These are phyloP conservation scores for Drosophila punjabiensis DNA, from an alignment of 1,140 invertebrate genomes.

Conservation along the genomic window DNA sequence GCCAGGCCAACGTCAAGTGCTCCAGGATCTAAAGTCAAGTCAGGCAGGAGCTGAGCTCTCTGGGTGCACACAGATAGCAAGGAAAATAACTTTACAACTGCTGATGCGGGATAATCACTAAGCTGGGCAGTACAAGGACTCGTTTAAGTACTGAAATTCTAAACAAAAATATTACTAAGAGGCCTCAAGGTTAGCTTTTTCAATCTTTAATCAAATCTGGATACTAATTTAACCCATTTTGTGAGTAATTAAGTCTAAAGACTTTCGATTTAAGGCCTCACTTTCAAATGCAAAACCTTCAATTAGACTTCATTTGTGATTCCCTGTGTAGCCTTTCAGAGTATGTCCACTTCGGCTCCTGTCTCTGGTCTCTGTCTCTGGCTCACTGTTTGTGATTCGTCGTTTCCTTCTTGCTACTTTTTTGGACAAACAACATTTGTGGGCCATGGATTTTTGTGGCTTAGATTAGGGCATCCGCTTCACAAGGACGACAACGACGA, in stretches of 20 bases:
- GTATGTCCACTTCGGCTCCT: conserved; percentile 14
- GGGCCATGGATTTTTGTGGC: conserved; percentile 51
- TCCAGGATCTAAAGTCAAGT: conserved; percentile 1
- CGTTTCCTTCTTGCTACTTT: conserved; percentile 23
- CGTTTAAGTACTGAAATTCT: background rate
- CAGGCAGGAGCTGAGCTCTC: background rate
- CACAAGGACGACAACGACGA: background rate
- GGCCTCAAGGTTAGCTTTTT: background rate
- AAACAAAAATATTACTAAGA: background rate
- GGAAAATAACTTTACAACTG: background rate
- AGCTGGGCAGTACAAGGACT: background rate
- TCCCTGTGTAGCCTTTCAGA: conserved; percentile 2
- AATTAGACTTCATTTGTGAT: conserved; percentile 9
- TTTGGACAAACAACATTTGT: conserved; percentile 40
- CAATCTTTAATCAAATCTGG: background rate
- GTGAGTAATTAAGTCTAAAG: background rate
- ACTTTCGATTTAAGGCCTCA: background rate
- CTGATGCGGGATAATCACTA: background rate
- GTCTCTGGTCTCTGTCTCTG: background rate
- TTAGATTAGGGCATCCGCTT: conserved; percentile 41
- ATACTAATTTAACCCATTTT: background rate
- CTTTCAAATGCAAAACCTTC: conserved; percentile 4
- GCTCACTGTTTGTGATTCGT: background rate
- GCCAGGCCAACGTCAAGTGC: conserved; percentile 23
- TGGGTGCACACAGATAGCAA: conserved; percentile 7